Percentiles rank a stretch among this genome's conserved stretches.
These are phyloP conservation scores for rat (Rattus norvegicus) DNA, from an alignment of 2,113 vertebrate genomes.

Conservation along the genomic window GRCr8 NC_086036.1:48091001-48091500, in stretches of 20 bases:
- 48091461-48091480: background rate
- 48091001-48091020: background rate
- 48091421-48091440: background rate
- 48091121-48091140: constrained; percentile 28
- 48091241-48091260: background rate
- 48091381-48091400: constrained; percentile 15
- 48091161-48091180: background rate
- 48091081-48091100: constrained; percentile 3
- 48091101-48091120: background rate
- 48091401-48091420: background rate
- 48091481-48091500: background rate
- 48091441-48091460: background rate
- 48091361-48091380: background rate
- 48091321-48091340: background rate
- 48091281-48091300: constrained; percentile 41
- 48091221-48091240: constrained; percentile 16
- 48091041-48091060: background rate
- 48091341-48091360: background rate
- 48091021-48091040: background rate
- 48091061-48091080: background rate
- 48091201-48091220: background rate
- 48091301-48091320: constrained; percentile 25
- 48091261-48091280: constrained; percentile 57
- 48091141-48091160: background rate
- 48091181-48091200: background rate